Percentiles rank a stretch among this genome's conserved stretches.
These are phyloP conservation scores for Littorina saxatilis DNA, from an alignment of 1,140 invertebrate species.

Conservation along the genomic window DNA sequence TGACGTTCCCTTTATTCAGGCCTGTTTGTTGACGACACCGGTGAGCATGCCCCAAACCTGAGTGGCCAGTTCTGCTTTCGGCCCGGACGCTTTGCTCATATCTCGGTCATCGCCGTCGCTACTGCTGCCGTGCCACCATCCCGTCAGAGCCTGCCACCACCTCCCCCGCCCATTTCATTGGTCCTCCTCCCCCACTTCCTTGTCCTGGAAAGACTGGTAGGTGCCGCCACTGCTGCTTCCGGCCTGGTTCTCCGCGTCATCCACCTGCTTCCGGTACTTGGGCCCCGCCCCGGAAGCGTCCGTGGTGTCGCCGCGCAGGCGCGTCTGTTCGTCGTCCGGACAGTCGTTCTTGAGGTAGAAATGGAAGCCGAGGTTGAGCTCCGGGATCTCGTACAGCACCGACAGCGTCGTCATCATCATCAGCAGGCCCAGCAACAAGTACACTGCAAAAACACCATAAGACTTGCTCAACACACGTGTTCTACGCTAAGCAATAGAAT, in stretches of 20 bases:
- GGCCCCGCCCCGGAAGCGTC: constrained; percentile 2
- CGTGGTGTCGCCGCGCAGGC: constrained; percentile 52
- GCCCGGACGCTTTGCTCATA: neutral
- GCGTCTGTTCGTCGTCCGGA: constrained; percentile 72
- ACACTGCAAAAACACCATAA: constrained; percentile 77
- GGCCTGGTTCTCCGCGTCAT: constrained; percentile 49
- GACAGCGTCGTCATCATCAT: constrained; percentile 89
- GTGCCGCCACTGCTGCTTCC: constrained; percentile 35
- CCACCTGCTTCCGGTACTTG: constrained; percentile 68
- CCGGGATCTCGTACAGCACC: constrained; percentile 90
- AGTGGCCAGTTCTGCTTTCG: neutral
- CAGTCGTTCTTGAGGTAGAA: constrained; percentile 84
- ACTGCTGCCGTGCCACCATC: neutral
- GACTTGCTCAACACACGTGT: no score
- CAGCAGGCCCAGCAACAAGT: constrained; percentile 86
- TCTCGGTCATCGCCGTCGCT: no score
- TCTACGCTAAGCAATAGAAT: no score
- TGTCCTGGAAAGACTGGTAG: constrained; percentile 40
- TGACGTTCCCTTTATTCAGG: no score
- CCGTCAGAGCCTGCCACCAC: constrained; percentile 7
- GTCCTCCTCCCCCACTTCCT: constrained; percentile 58
- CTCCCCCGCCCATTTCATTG: constrained; percentile 56
- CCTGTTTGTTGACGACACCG: no score
- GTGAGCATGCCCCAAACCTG: neutral
- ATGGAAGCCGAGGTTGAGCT: constrained; percentile 87